Percentiles rank a stretch among this genome's conserved stretches.
These are phyloP conservation scores for Barypeithes pellucidus DNA, from an alignment of 2,888 invertebrate genomes.

Conservation along the genomic window DNA sequence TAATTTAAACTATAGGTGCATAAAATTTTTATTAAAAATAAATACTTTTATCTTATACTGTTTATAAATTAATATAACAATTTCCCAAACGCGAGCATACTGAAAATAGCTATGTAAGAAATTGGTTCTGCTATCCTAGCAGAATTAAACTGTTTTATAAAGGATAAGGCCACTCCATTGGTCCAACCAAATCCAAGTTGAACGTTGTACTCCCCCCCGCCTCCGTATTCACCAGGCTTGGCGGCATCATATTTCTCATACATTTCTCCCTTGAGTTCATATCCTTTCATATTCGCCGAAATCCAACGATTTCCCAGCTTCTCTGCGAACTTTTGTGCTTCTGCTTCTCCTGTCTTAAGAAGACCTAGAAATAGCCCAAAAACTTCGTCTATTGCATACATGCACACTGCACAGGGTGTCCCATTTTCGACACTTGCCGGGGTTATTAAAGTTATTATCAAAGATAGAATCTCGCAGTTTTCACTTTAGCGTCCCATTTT, in stretches of 20 bases:
- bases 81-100: constrained; percentile 12
- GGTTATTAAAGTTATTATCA: no score
- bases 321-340: constrained; percentile 76
- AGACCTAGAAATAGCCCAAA: constrained; percentile 70
- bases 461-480: no score
- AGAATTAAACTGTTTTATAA: constrained; percentile 69
- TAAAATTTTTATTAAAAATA: constrained; percentile 9
- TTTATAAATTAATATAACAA: background rate
- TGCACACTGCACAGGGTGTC: no score
- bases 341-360: constrained; percentile 72
- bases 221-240: constrained; percentile 77
- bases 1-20: no score
- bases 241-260: constrained; percentile 82
- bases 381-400: no score
- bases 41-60: constrained; percentile 4
- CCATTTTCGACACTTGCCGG: no score
- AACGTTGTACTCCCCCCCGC: constrained; percentile 80
- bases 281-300: constrained; percentile 77
- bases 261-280: constrained; percentile 76
- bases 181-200: constrained; percentile 64
- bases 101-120: constrained; percentile 28
- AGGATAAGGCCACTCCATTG: constrained; percentile 61
- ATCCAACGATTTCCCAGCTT: constrained; percentile 76
- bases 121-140: constrained; percentile 16
- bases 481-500: no score